phyloP scores from a whole-genome alignment of 2,888 invertebrate species.

The Dysmachus trigonus region DNA sequence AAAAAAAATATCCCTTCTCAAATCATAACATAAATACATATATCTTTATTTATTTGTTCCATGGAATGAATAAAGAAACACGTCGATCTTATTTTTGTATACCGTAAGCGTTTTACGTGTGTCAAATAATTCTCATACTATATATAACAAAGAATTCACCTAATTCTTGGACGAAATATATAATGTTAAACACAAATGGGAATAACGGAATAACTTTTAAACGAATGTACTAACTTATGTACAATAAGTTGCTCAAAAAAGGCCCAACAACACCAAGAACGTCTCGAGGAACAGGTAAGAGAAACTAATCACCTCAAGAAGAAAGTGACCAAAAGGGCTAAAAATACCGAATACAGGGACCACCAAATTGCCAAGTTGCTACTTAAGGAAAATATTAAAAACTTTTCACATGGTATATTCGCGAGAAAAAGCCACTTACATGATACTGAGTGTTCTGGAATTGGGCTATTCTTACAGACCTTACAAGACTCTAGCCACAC shows the following conservation, averaged over 20 bases:
- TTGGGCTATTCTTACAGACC: constrained; percentile 33
- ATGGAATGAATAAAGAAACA: too few relatives aligned
- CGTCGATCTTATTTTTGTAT: too few relatives aligned
- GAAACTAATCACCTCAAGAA: neutral
- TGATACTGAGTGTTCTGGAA: constrained; percentile 14
- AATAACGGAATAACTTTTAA: too few relatives aligned
- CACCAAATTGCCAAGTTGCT: neutral
- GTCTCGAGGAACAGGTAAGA: neutral
- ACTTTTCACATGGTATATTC: neutral
- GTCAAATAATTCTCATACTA: too few relatives aligned
- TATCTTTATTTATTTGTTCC: too few relatives aligned
- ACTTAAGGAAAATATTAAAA: neutral
- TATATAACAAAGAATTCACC: neutral
- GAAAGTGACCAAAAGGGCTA: neutral
- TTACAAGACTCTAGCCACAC: constrained; percentile 18
- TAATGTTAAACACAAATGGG: neutral
- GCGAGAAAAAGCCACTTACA: constrained; percentile 34
- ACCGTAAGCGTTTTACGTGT: too few relatives aligned
- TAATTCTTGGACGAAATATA: neutral
- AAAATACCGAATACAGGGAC: neutral
- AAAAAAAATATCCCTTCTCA: too few relatives aligned
- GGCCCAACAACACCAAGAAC: neutral
- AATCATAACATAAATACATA: too few relatives aligned
- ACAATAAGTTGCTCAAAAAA: neutral
- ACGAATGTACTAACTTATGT: neutral